phyloP scores from a whole-genome alignment of 2,113 vertebrate species.

The Steatornis caripensis region DNA sequence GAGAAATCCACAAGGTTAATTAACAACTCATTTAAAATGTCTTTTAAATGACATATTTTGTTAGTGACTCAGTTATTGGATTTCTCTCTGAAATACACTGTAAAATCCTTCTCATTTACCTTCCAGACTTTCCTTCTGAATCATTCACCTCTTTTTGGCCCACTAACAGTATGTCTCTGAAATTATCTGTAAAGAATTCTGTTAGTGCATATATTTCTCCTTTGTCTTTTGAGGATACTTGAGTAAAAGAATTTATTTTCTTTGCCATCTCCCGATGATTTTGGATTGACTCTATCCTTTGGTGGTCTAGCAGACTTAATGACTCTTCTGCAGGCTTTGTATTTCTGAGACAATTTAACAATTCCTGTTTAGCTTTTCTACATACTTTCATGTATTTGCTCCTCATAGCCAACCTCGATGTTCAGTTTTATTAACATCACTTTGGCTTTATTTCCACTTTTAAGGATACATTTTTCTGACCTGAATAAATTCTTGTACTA shows the following conservation, averaged over 20 bases:
- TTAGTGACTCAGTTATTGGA: not conserved
- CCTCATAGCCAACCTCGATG: not conserved
- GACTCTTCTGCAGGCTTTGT: not conserved
- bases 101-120: slow-evolving; percentile 9
- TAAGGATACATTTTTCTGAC: not conserved
- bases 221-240: slow-evolving; percentile 53
- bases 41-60: not conserved
- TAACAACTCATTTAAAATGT: slow-evolving; percentile 3
- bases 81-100: not conserved
- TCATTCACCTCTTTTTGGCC: slow-evolving; percentile 33
- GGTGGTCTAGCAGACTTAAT: slow-evolving; percentile 14
- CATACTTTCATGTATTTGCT: not conserved
- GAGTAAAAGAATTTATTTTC: slow-evolving; percentile 43
- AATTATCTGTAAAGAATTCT: slow-evolving; percentile 54
- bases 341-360: not conserved
- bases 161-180: not conserved
- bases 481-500: slow-evolving; percentile 9
- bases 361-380: not conserved
- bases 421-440: slow-evolving; percentile 23
- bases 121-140: slow-evolving; percentile 2
- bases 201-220: slow-evolving; percentile 32
- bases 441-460: slow-evolving; percentile 8
- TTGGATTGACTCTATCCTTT: slow-evolving; percentile 22
- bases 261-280: slow-evolving; percentile 41
- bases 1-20: not conserved